A percentile compares a stretch with the other conserved stretches of the same genome.
Conservation (phyloP, 2,797 vertebrate species). For the Leuciscus waleckii region DNA sequence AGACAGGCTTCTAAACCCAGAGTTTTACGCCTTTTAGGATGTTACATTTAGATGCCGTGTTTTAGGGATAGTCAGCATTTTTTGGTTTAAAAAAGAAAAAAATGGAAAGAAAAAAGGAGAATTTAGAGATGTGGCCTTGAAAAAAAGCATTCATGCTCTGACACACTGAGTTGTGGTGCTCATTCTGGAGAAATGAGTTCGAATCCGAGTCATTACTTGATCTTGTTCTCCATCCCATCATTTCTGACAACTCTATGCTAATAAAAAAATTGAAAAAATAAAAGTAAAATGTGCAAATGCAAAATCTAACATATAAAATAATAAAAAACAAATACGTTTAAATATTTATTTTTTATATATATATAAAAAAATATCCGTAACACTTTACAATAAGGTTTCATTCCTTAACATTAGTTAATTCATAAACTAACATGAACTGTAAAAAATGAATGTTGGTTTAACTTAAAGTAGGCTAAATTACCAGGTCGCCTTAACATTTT, state of each 20-base stretch:
- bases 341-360: no score
- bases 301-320: neutral
- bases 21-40: conserved; percentile 23
- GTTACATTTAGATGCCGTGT: conserved; percentile 8
- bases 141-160: neutral
- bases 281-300: neutral
- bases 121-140: neutral
- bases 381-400: no score
- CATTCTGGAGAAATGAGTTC: neutral
- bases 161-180: neutral
- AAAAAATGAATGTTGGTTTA: no score
- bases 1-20: conserved; percentile 33
- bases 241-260: neutral
- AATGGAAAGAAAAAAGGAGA: neutral
- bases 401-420: neutral
- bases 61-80: neutral
- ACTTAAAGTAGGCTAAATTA: no score
- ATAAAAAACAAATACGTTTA: neutral
- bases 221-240: no score
- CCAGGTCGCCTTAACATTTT: no score
- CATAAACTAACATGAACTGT: neutral
- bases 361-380: neutral
- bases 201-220: neutral
- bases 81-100: neutral
- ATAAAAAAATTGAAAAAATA: neutral